Conservation (phyloP, 1,140 invertebrate species). For the Onthophagus taurus region DNA sequence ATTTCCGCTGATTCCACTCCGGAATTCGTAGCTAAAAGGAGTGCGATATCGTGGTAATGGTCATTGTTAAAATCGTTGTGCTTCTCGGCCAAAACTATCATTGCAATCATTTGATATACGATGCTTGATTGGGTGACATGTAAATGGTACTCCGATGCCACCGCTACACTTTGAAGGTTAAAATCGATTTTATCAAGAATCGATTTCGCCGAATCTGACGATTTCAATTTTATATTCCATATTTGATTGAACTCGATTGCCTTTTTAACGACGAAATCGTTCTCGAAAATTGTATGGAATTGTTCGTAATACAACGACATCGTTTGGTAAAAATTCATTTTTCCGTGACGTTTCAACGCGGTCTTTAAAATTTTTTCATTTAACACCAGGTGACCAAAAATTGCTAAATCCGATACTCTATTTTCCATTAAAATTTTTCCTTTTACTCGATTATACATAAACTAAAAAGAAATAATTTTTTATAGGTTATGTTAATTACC, state of each 20-base stretch:
- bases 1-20: slow-evolving; percentile 64
- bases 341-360: slow-evolving; percentile 38
- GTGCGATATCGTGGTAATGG: slow-evolving; percentile 51
- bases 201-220: slow-evolving; percentile 17
- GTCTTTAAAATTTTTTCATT: slow-evolving; percentile 42
- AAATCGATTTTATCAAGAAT: slow-evolving; percentile 36
- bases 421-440: neutral
- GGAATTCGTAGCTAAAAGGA: slow-evolving; percentile 52
- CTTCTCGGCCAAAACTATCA: slow-evolving; percentile 43
- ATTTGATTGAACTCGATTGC: neutral
- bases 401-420: slow-evolving; percentile 40
- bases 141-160: slow-evolving; percentile 34
- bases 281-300: neutral
- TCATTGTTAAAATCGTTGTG: slow-evolving; percentile 45
- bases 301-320: slow-evolving; percentile 22
- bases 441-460: neutral
- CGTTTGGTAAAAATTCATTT: neutral
- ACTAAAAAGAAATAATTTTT: too few relatives aligned
- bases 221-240: neutral
- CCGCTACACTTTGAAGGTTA: slow-evolving; percentile 20
- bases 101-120: slow-evolving; percentile 44
- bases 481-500: too few relatives aligned
- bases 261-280: neutral
- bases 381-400: slow-evolving; percentile 49
- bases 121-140: slow-evolving; percentile 38